These are phyloP conservation scores for Zaprionus lineosus DNA, from an alignment of 2,888 invertebrate genomes.

Conservation along the genomic window DNA sequence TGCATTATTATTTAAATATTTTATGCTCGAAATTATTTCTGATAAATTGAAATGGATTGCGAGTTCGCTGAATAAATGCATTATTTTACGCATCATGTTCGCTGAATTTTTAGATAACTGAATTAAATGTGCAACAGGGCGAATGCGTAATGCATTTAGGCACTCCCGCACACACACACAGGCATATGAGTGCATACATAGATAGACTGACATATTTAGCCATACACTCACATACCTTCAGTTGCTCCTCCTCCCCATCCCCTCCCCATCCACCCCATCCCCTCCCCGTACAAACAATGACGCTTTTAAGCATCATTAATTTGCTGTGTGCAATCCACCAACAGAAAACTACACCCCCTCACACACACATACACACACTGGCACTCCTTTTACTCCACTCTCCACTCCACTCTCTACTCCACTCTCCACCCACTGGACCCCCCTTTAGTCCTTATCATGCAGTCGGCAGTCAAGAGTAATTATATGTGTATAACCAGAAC, in stretches of 20 bases:
- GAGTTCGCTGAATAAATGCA: constrained; percentile 16
- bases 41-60: constrained; percentile 6
- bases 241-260: no score
- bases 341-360: no score
- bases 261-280: no score
- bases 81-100: constrained; percentile 38
- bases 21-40: background rate
- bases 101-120: constrained; percentile 37
- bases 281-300: constrained; percentile 4
- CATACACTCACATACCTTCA: no score
- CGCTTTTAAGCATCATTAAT: constrained; percentile 69
- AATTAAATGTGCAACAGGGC: constrained; percentile 61
- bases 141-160: constrained; percentile 63
- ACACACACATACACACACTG: no score
- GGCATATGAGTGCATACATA: background rate
- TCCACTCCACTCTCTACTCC: background rate
- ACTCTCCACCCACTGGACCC: background rate
- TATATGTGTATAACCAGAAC: constrained; percentile 45
- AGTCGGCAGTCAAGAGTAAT: constrained; percentile 58
- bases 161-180: constrained; percentile 17
- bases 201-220: no score
- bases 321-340: constrained; percentile 40
- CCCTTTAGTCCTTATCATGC: no score
- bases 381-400: no score
- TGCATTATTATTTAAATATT: constrained; percentile 26